Base-by-base conservation (phyloP, 2,888 invertebrate genomes). In the Acrocera orbiculus region DNA sequence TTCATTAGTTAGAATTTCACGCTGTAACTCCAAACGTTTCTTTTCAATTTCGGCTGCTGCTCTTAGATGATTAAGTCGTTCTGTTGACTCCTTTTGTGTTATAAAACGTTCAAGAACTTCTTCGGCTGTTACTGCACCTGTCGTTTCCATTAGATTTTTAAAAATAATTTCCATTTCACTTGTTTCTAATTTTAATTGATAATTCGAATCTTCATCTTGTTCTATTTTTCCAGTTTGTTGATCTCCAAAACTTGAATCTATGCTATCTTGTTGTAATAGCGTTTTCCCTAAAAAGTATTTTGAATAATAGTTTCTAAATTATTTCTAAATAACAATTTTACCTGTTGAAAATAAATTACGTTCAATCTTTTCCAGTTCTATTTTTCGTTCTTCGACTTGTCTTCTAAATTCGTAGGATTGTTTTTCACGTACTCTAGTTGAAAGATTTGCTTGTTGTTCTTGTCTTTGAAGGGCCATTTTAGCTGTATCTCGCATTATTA, bases 341-440 rank as follows among this genome's bases (percentile, higher is more conserved):
- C 66, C 64, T 13, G 73, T 67, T 9, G 78, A 73, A 47, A 81
- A 81, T 30, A 83, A 73, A 47, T 76, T 68, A 41, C 79, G 71
- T 47, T 85, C 85, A 37, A 85, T 57, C 33, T 75, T 69, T 52
- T 85, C 82, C 14, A 85, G 52, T 45, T 85, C 81, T 13, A 68
- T 53, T 47, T 73, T 75, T 7, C 80, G 63, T 33, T 76, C 76
- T 16, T 72, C 72, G 14, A 85, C 79, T 34, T 76, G 64, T 42
- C 72, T 71, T 39, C 76, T 70, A 42, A 70, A 75, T 53, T 70
- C 73, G 0, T 65, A 53, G 0, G 71, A 64, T 47, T 74, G 73
- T 0, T 66, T 61, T 6, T 75, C 75, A 1, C 82, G 66, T 5
- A 69, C 63, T 44, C 73, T 73, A 16, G 74, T 74, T 0, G 73